phyloP scores from a whole-genome alignment of 2,113 vertebrate species.

The Gobiocypris rarus region DNA sequence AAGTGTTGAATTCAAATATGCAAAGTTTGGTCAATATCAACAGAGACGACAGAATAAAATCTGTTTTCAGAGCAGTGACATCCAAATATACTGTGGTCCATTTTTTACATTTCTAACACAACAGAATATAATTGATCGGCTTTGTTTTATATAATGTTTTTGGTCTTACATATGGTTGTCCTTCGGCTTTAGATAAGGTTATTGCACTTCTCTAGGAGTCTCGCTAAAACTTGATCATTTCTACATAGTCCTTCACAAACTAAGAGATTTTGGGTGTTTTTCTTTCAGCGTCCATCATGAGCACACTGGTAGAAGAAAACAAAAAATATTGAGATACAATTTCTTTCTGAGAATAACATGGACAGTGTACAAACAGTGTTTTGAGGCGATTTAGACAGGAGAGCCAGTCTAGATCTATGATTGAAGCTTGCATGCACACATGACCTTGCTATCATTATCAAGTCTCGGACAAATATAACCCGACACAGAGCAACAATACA shows the following conservation, averaged over 20 bases:
- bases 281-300: not conserved
- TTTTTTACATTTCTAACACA: not conserved
- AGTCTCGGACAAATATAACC: not conserved
- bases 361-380: not conserved
- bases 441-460: not conserved
- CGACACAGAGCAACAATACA: conserved; percentile 11
- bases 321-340: not conserved
- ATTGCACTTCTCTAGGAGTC: conserved; percentile 1
- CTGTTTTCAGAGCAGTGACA: conserved; percentile 11
- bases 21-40: conserved; percentile 50
- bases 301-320: not conserved
- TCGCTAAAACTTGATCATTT: not conserved
- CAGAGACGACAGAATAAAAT: conserved; percentile 36
- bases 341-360: not conserved
- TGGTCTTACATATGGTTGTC: not conserved
- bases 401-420: not conserved
- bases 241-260: not conserved
- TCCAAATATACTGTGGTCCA: conserved; percentile 1
- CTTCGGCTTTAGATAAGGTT: not conserved
- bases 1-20: conserved; percentile 17
- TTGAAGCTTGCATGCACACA: conserved; percentile 21
- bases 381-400: not conserved
- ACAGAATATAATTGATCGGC: not conserved
- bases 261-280: not conserved
- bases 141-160: not conserved